Percentiles rank a stretch among this genome's conserved stretches.
These are phyloP conservation scores for Columba guinea DNA, from an alignment of 2,797 vertebrate genomes.

Conservation along the genomic window DNA sequence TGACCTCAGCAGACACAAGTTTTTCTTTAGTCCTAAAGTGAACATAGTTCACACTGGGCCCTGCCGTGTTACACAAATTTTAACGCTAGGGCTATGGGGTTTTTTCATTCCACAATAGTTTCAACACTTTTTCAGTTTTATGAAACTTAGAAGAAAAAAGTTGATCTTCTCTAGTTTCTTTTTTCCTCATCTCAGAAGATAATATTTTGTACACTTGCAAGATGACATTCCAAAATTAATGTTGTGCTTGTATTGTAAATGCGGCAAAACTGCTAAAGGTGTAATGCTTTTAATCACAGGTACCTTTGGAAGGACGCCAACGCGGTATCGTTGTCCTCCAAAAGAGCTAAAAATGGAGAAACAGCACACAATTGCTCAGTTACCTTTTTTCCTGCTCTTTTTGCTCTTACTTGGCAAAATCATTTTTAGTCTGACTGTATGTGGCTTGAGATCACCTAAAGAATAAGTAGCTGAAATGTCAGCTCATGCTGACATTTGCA, in stretches of 20 bases:
- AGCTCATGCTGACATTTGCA: neutral
- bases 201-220: neutral
- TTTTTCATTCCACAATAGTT: neutral
- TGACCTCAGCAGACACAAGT: neutral
- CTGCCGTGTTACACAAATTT: neutral
- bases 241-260: neutral
- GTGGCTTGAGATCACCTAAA: neutral
- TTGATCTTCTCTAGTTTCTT: neutral
- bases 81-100: neutral
- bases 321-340: neutral
- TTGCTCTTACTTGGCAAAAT: neutral
- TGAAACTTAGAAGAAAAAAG: neutral
- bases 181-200: neutral
- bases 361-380: neutral
- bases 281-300: neutral
- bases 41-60: neutral
- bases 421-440: neutral
- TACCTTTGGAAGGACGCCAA: conserved; percentile 1
- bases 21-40: neutral
- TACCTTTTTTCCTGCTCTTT: conserved; percentile 4
- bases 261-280: neutral
- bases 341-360: neutral
- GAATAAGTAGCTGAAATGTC: neutral
- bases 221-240: neutral
- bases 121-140: neutral